A percentile compares a stretch with the other conserved stretches of the same genome.
Evolutionary conservation across 2,113 vertebrate species (phyloP).

Genomic region (Ranitomeya imitator): DNA sequence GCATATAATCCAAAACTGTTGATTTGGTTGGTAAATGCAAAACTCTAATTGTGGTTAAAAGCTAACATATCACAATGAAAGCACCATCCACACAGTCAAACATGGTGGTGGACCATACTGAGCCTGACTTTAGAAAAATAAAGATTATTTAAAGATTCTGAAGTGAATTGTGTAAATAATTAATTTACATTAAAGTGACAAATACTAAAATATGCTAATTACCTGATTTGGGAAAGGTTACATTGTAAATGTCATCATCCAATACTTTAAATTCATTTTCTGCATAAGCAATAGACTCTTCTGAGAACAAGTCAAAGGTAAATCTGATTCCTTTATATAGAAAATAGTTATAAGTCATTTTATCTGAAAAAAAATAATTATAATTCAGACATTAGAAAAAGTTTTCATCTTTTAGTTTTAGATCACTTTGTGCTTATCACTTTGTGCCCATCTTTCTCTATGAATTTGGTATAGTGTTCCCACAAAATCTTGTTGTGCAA

Average conservation of each 20-base stretch:
- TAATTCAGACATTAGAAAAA: not conserved
- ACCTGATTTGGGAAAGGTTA: slow-evolving; percentile 60
- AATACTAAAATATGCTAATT: not conserved
- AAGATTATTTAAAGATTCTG: no score
- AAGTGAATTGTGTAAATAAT: no score
- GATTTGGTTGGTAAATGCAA: no score
- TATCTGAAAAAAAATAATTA: not conserved
- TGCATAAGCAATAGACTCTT: slow-evolving; percentile 24
- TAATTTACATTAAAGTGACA: not conserved
- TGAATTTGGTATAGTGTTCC: no score
- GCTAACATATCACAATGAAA: no score
- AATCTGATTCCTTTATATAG: slow-evolving; percentile 67
- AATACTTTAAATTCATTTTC: slow-evolving; percentile 56
- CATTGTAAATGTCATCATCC: slow-evolving; percentile 41
- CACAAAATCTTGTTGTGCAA: no score
- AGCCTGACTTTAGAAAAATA: no score
- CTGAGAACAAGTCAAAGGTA: not conserved
- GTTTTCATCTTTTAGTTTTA: not conserved
- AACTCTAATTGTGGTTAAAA: no score
- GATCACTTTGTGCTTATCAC: not conserved
- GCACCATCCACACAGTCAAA: no score
- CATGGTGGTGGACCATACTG: no score
- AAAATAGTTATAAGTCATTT: slow-evolving; percentile 66
- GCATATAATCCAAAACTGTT: no score
- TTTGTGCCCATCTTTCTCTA: not conserved